Base-by-base conservation (phyloP, 2,113 vertebrate genomes). In the Trochalopteron elliotii region DNA sequence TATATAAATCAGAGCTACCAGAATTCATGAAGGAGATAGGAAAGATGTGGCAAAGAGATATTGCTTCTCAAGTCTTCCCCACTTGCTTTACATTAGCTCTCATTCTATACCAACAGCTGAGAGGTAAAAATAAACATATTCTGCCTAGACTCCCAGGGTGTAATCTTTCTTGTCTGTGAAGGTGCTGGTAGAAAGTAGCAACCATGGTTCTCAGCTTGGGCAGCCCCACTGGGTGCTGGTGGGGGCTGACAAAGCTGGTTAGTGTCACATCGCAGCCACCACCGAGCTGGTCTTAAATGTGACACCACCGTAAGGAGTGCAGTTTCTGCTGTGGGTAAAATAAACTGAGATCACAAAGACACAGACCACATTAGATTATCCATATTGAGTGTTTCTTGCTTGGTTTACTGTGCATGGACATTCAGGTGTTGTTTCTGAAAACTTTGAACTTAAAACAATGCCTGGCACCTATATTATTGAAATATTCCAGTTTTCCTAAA, bases 231-330 rank as follows among this genome's bases (percentile, higher is more conserved):
- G 1, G 0, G 10, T 45, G 83, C 57, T 71, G 53, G 11, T 9
- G 24, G 57, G 64, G 49, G 13, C 37, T 90, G 69, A 20, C 60
- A 61, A 39, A 50, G 25, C 44, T 77, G 64, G 45, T 52, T 45
- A 28, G 23, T 8, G 7, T 53, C 56, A 67, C 33, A 19, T 25
- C 60, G 11, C 0, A 12, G 31, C 56, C 52, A 37, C 37, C 6
- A 6, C 1, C 0, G 0, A 64, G 8, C 49, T 44, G 47, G 15
- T 55, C 44, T 31, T 18, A 27, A 35, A 23, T n/a, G 50, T 25
- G 52, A 59, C 42, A 55, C 16, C 35, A 15, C 21, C 0, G 0
- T 50, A 27, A 70, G n/a, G 21, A 30, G 55, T 0, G 1, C 19
- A 6, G 28, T 45, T 79, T 18, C 30, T 63, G 19, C 39, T 72